These are phyloP conservation scores for Fundulus diaphanus DNA, from an alignment of 2,797 vertebrate genomes.

Conservation along the genomic window DNA sequence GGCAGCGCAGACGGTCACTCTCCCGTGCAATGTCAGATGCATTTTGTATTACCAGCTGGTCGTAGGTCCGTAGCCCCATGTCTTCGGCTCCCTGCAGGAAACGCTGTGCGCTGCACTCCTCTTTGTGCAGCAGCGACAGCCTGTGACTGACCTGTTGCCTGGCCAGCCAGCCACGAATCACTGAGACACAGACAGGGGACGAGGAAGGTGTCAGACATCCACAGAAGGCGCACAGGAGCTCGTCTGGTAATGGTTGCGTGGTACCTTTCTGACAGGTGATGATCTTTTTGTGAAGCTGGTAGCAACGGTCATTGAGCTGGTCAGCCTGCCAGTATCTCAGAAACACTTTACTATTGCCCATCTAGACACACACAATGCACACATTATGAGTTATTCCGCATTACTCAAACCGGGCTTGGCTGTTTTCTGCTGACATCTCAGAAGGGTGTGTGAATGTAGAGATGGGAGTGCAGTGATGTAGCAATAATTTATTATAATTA, in stretches of 20 bases:
- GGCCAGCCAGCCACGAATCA: slow-evolving; percentile 91
- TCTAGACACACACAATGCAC: slow-evolving; percentile 75
- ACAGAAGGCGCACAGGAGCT: slow-evolving; percentile 4
- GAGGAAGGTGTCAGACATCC: slow-evolving; percentile 14
- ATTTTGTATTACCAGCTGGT: slow-evolving; percentile 97
- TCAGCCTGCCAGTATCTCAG: slow-evolving; percentile 95
- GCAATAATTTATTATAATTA: slow-evolving; percentile 55
- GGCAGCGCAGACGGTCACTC: slow-evolving; percentile 90
- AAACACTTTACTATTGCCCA: slow-evolving; percentile 92
- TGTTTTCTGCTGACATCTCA: slow-evolving; percentile 30
- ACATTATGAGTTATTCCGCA: neutral
- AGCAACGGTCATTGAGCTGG: slow-evolving; percentile 91
- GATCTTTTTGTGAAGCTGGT: slow-evolving; percentile 90
- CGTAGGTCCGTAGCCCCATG: slow-evolving; percentile 94
- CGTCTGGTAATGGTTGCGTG: neutral
- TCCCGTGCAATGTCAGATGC: slow-evolving; percentile 85
- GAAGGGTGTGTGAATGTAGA: slow-evolving; percentile 36
- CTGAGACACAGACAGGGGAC: slow-evolving; percentile 65
- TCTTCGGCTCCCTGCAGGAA: slow-evolving; percentile 98
- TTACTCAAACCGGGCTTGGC: slow-evolving; percentile 5
- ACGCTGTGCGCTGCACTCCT: slow-evolving; percentile 80
- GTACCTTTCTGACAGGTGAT: slow-evolving; percentile 97
- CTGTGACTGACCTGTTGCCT: slow-evolving; percentile 81
- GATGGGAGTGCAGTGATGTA: slow-evolving; percentile 30
- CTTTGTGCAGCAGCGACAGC: slow-evolving; percentile 80